Conservation (phyloP, 2,113 vertebrate genomes). For the Ahaetulla prasina region DNA sequence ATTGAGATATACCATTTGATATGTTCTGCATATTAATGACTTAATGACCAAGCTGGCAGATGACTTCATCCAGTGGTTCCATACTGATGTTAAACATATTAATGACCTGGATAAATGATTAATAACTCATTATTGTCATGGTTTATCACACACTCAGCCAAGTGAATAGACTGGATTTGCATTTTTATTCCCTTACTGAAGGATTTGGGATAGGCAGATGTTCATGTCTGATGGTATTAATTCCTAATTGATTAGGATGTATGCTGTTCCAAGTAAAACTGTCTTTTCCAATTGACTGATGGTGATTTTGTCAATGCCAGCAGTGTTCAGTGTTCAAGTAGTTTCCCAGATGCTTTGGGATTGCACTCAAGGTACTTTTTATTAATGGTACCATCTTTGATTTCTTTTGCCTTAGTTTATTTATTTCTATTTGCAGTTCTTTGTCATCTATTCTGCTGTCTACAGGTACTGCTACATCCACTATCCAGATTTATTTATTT, state of each 20-base stretch:
- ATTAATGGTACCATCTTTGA: too few species aligned
- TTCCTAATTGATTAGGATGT: not conserved
- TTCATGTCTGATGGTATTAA: not conserved
- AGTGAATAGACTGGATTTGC: not conserved
- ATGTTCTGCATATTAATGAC: not conserved
- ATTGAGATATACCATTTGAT: not conserved
- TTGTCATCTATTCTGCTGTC: too few species aligned
- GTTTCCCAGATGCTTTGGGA: not conserved
- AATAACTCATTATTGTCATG: not conserved
- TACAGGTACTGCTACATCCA: too few species aligned
- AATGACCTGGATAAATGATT: not conserved
- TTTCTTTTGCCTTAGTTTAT: not conserved
- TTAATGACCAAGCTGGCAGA: not conserved
- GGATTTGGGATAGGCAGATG: not conserved
- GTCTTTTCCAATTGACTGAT: not conserved
- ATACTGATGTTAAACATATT: not conserved
- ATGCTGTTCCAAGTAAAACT: not conserved
- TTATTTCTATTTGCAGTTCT: not conserved
- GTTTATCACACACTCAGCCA: not conserved
- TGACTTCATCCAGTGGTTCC: not conserved
- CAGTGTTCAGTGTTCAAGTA: too few species aligned
- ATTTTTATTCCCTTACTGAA: not conserved
- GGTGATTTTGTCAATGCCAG: not conserved
- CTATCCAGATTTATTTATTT: too few species aligned
- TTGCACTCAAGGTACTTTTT: too few species aligned